phyloP scores from a whole-genome alignment of 2,888 invertebrate species.

The Priocnemis perturbator region DNA sequence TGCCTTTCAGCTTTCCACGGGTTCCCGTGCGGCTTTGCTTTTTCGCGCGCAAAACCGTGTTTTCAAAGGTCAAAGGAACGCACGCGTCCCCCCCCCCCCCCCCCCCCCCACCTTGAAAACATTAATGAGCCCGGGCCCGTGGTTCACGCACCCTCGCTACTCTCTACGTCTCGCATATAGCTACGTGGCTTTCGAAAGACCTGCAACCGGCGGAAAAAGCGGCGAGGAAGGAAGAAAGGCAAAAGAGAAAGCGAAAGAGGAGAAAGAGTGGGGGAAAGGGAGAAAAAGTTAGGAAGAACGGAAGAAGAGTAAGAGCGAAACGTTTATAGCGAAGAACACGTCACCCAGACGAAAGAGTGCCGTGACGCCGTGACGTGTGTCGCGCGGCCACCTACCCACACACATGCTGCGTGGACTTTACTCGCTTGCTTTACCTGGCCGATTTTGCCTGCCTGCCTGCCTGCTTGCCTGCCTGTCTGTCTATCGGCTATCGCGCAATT shows the following conservation, averaged over 20 bases:
- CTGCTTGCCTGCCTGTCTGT: conserved; percentile 25
- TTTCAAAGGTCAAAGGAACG: conserved; percentile 15
- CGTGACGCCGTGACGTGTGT: conserved; percentile 30
- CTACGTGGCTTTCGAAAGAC: neutral
- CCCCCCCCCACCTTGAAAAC: conserved; percentile 11
- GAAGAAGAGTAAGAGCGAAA: conserved; percentile 11
- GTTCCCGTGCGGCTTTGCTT: neutral
- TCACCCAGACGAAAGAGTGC: conserved; percentile 14
- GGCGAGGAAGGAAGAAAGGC: neutral
- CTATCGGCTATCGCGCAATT: conserved; percentile 31
- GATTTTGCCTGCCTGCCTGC: conserved; percentile 23
- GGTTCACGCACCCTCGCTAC: conserved; percentile 8
- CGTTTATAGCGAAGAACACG: conserved; percentile 16
- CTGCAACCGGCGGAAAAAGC: conserved; percentile 6
- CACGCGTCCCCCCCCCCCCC: neutral
- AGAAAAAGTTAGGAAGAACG: neutral
- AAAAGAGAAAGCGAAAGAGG: too few species aligned
- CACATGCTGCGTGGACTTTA: conserved; percentile 15
- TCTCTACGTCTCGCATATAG: neutral
- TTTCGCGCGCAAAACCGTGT: neutral
- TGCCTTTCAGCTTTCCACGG: neutral
- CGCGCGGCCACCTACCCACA: neutral
- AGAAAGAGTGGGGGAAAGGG: neutral
- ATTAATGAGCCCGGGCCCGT: conserved; percentile 16
- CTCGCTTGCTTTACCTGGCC: conserved; percentile 11